A percentile compares a stretch with the other conserved stretches of the same genome.
These are phyloP conservation scores for Caenorhabditis latens DNA, from an alignment of 1,140 invertebrate genomes.

Conservation along the genomic window DNA sequence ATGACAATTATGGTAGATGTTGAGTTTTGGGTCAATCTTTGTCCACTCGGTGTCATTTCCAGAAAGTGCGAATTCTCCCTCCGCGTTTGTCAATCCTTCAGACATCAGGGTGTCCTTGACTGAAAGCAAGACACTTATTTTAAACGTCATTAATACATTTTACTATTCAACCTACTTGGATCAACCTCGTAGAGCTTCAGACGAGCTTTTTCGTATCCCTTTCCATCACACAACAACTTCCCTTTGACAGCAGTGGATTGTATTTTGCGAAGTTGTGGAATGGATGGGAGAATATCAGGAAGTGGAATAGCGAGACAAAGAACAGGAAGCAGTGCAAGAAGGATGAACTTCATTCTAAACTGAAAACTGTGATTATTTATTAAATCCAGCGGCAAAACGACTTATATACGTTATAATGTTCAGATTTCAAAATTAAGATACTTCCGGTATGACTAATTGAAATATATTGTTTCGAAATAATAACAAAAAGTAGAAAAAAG, in stretches of 20 bases:
- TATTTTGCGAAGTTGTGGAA: constrained; percentile 62
- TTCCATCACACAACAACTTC: constrained; percentile 67
- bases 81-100: constrained; percentile 55
- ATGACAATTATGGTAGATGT: constrained; percentile 69
- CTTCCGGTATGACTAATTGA: constrained; percentile 22
- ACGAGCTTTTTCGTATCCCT: constrained; percentile 66
- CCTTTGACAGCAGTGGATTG: constrained; percentile 63
- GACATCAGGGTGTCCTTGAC: constrained; percentile 67
- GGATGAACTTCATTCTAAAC: constrained; percentile 28
- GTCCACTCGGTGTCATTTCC: constrained; percentile 67
- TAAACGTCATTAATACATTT: no score
- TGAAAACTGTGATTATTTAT: not conserved
- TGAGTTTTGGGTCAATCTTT: constrained; percentile 67
- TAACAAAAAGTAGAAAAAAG: not conserved
- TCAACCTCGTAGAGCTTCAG: constrained; percentile 67
- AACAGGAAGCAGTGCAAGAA: not conserved
- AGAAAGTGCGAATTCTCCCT: constrained; percentile 64
- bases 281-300: constrained; percentile 29
- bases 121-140: not conserved
- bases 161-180: constrained; percentile 47
- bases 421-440: not conserved
- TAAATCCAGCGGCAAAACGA: not conserved
- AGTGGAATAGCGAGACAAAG: not conserved
- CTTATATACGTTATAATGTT: not conserved
- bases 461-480: not conserved